A percentile compares a stretch with the other conserved stretches of the same genome.
Evolutionary conservation across 2,888 invertebrate genomes (phyloP).

Genomic region (Luperina nickerlii): DNA sequence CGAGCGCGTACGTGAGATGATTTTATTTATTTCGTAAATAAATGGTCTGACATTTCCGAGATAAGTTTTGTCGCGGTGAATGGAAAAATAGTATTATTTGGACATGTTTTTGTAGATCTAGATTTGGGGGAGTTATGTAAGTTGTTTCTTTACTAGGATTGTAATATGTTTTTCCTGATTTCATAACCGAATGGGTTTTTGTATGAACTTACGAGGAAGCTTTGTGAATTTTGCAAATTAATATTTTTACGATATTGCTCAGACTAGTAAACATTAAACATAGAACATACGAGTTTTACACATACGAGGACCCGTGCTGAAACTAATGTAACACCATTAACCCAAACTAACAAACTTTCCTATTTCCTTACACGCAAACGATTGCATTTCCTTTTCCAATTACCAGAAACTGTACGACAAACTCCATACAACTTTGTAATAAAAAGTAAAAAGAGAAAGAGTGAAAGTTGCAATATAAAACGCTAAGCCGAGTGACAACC

Average conservation of each 20-base stretch:
- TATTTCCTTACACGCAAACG: conserved; percentile 4
- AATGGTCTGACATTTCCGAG: conserved; percentile 54
- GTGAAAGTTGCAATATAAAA: conserved; percentile 57
- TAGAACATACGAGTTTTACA: not conserved
- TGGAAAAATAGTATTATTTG: conserved; percentile 52
- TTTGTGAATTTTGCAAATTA: not conserved
- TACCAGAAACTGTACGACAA: conserved; percentile 19
- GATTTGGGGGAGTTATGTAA: conserved; percentile 31
- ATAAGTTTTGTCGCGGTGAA: conserved; percentile 57
- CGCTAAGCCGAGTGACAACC: conserved; percentile 70
- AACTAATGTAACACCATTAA: not conserved
- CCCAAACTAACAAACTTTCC: conserved; percentile 4
- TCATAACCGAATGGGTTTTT: conserved; percentile 12
- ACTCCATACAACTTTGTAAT: conserved; percentile 47
- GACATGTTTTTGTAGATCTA: conserved; percentile 41
- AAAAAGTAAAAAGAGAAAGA: conserved; percentile 46
- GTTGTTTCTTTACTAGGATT: conserved; percentile 3
- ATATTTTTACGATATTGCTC: not conserved
- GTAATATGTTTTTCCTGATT: conserved; percentile 4
- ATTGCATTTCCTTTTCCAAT: conserved; percentile 34
- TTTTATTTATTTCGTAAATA: conserved; percentile 67
- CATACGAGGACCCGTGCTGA: not conserved
- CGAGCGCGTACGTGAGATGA: conserved; percentile 65
- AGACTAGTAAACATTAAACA: not conserved
- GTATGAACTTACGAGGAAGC: not conserved